Conservation (phyloP, 2,797 vertebrate species). For the Podarcis lilfordi region DNA sequence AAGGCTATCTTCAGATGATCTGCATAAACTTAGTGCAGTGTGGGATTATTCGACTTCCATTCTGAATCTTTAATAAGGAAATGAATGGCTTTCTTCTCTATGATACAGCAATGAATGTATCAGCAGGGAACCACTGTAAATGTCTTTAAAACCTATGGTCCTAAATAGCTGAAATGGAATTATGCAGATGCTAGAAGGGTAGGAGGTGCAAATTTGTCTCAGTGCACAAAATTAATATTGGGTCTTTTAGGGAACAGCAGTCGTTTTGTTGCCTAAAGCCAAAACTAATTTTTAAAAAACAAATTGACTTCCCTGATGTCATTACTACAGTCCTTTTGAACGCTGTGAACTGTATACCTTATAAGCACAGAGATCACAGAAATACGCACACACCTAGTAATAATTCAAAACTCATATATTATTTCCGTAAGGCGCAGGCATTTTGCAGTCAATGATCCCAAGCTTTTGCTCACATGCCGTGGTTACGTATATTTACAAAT, state of each 20-base stretch:
- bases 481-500: not conserved
- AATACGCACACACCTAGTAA: not conserved
- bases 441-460: not conserved
- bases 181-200: constrained; percentile 11
- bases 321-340: constrained; percentile 26
- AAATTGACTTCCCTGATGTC: constrained; percentile 4
- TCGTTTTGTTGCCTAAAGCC: constrained; percentile 28
- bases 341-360: constrained; percentile 4
- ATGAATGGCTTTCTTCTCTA: constrained; percentile 10
- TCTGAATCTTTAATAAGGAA: constrained; percentile 18
- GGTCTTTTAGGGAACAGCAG: constrained; percentile 23
- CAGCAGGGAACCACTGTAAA: constrained; percentile 4
- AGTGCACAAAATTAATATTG: not conserved
- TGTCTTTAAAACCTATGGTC: constrained; percentile 6
- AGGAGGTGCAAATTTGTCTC: constrained; percentile 25
- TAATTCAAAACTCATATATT: not conserved
- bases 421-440: not conserved
- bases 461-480: not conserved
- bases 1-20: constrained; percentile 10
- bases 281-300: constrained; percentile 18
- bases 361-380: not conserved
- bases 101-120: constrained; percentile 13
- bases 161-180: constrained; percentile 33
- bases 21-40: constrained; percentile 22
- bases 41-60: not conserved